Percentiles rank a stretch among this genome's conserved stretches.
These are phyloP conservation scores for Nanorana parkeri DNA, from an alignment of 2,113 vertebrate genomes.

Conservation along the genomic window DNA sequence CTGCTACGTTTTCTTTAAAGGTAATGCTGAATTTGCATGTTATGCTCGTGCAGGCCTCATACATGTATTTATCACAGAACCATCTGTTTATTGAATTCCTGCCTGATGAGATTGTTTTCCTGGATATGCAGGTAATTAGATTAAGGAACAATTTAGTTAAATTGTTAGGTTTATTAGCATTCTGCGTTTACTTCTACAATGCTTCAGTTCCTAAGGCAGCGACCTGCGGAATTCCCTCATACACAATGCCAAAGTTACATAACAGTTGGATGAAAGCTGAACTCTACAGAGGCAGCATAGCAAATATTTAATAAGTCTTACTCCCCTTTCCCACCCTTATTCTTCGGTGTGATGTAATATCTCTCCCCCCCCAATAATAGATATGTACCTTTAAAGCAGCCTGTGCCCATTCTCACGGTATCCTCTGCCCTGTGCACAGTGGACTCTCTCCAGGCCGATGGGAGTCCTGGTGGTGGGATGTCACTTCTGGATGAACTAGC, in stretches of 20 bases:
- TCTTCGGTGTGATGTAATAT: too few relatives aligned
- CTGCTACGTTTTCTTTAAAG: too few relatives aligned
- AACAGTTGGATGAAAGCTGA: neutral
- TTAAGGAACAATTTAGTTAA: neutral
- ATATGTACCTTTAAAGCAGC: too few relatives aligned
- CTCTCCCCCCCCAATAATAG: too few relatives aligned
- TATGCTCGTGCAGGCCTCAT: neutral
- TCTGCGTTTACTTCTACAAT: neutral
- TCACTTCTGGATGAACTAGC: too few relatives aligned
- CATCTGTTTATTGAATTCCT: neutral
- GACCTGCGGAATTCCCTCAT: neutral
- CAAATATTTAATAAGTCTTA: neutral
- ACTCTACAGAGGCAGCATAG: neutral
- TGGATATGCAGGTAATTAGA: neutral
- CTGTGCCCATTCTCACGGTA: too few relatives aligned
- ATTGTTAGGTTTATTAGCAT: neutral
- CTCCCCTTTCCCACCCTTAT: too few relatives aligned
- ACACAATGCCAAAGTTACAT: neutral
- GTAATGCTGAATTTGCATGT: neutral
- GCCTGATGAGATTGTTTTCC: neutral
- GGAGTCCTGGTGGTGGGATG: too few relatives aligned
- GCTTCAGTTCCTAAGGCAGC: neutral
- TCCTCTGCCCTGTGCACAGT: too few relatives aligned
- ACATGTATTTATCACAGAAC: neutral
- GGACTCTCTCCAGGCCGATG: too few relatives aligned